phyloP scores from a whole-genome alignment of 1,140 invertebrate genomes.

The Saxidomus purpurata region DNA sequence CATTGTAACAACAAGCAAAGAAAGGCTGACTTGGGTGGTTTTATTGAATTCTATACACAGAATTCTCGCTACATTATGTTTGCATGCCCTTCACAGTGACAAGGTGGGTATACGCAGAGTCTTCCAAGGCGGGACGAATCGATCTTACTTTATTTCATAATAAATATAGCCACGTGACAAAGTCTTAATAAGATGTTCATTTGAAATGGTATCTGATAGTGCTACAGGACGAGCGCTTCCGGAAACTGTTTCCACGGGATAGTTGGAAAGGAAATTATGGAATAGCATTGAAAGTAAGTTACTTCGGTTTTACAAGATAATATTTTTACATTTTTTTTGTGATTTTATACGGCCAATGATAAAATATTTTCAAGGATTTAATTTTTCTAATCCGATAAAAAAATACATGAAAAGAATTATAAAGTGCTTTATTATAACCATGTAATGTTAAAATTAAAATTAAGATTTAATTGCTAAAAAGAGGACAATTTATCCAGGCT shows the following conservation, averaged over 20 bases:
- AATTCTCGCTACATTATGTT: slow-evolving; percentile 1
- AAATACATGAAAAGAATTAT: too few species aligned
- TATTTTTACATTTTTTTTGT: too few species aligned
- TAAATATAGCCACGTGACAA: slow-evolving; percentile 54
- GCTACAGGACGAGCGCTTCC: background rate
- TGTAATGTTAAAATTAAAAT: too few species aligned
- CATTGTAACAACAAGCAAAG: background rate
- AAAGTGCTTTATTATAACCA: too few species aligned
- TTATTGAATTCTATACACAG: slow-evolving; percentile 14
- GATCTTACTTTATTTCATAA: slow-evolving; percentile 60
- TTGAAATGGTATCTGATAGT: slow-evolving; percentile 19
- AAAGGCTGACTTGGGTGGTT: background rate
- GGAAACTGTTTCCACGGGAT: background rate
- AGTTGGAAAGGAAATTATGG: background rate
- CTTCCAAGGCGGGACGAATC: slow-evolving; percentile 47
- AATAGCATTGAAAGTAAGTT: background rate
- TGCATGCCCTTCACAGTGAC: background rate
- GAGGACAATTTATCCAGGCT: too few species aligned
- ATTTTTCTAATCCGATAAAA: too few species aligned
- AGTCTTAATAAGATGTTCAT: slow-evolving; percentile 62
- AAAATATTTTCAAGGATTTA: too few species aligned
- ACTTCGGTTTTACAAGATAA: background rate
- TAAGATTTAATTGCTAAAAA: too few species aligned
- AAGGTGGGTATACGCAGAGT: background rate
- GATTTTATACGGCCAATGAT: too few species aligned